Evolutionary conservation across 2,113 vertebrate species (phyloP).

Genomic region (Catharus minimus): DNA sequence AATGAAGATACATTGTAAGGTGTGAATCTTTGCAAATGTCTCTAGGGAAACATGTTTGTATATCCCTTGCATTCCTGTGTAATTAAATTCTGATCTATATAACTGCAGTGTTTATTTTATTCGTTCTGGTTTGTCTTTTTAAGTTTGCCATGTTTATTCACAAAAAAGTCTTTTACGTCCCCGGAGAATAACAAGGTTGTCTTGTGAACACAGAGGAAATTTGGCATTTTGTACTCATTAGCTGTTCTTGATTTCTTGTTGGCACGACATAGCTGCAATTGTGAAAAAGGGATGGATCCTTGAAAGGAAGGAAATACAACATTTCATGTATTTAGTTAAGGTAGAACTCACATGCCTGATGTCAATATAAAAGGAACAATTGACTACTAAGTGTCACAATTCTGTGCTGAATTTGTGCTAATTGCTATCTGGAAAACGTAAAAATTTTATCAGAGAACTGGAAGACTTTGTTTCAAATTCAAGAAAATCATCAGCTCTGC

Average conservation of each 20-base stretch:
- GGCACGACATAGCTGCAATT: background rate
- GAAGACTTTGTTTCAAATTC: background rate
- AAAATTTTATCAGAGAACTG: background rate
- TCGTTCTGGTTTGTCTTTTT: background rate
- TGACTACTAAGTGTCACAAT: background rate
- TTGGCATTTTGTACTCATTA: background rate
- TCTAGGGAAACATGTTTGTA: background rate
- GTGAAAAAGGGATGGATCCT: accelerated
- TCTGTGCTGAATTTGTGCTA: background rate
- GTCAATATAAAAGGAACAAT: background rate
- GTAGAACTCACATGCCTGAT: background rate
- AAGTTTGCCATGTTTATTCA: background rate
- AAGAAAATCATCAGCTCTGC: background rate
- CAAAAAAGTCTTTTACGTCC: background rate
- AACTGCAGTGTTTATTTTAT: background rate
- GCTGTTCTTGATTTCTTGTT: background rate
- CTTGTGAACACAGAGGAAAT: background rate
- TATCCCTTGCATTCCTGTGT: background rate
- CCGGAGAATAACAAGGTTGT: accelerated
- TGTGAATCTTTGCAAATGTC: background rate
- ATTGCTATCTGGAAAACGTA: background rate
- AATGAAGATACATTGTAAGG: background rate
- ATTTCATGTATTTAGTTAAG: background rate
- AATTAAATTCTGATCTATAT: background rate
- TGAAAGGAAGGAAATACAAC: background rate